Base-by-base conservation (phyloP, 2,113 vertebrate species). In the Opisthocomus hoazin region DNA sequence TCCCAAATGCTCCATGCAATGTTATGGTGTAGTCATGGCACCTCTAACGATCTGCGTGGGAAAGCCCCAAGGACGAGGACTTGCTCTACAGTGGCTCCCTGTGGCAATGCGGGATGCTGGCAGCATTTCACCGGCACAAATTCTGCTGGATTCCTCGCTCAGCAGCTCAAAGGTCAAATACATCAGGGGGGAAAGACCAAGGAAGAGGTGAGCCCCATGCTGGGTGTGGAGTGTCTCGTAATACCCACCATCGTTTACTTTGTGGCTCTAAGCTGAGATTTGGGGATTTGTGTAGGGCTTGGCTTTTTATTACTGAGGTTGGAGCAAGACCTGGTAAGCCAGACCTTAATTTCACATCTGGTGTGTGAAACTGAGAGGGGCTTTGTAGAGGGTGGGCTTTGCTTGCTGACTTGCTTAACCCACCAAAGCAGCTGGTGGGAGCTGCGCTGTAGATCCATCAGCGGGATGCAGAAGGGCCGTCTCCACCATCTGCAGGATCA, bases 11-110 rank as follows among this genome's bases (percentile, higher is more conserved):
- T 86, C 46, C 11, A 1, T 30, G 11, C 19, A 64, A n/a, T 2
- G 1, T 22, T 20, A 9, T 2, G 54, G n/a, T 26, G 11, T 4
- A 46, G 53, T 61, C 57, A 7, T 5, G 32, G 70, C 45, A 85
- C 43, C 50, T 68, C 30, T 29, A 4, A 5, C 13, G 64, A 22
- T 34, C 58, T 1, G 0, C 3, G 2, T 17, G 48, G 69, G 71
- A 64, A 81, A 91, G 9, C 11, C 18, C 21, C 82, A 29, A 5
- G 23, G 5, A 2, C 9, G 60, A 78, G 57, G 51, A 6, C 0
- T 17, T 43, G 37, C 79, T 83, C 58, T 78, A 2, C 37, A 51
- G 61, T 63, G 53, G 56, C 78, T 95, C 70, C 36, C 1, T 3
- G 63, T 65, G 71, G 65, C 48, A 57, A 6, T 53, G 2, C 1